Evolutionary conservation across 2,113 vertebrate species (phyloP), one percentile per base, ranked within the genome.

Genomic region (Eira barbara): DNA sequence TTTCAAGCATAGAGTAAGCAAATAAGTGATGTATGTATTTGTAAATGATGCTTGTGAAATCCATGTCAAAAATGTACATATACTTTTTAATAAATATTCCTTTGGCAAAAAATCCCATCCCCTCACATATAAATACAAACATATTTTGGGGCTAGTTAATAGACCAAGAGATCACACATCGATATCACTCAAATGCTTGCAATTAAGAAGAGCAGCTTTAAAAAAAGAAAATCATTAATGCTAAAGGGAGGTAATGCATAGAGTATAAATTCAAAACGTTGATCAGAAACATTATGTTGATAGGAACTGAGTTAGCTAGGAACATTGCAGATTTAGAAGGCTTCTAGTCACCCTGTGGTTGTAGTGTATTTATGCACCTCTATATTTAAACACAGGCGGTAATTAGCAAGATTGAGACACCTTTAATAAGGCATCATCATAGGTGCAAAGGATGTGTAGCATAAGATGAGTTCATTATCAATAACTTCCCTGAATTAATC

Each of bases 331-430:
- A 86, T 96, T 96, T 95, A 95, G 55, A 96, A 96, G 73, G 27
- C 79, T 97, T 95, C 74, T 79, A 96, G 74, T 79, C 69, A 92
- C 92, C 93, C 57, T 79, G 83, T 91, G 45, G 95, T 97, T 97
- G 92, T 95, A 96, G 79, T 96, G n/a, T 97, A 97, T 97, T 98
- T 98, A 98, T 97, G 96, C 76, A 95, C 59, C 63, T 97, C 97
- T 98, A 97, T 97, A 97, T 97, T 98, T 98, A 98, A 98, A 97
- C 95, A 86, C 97, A 97, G 97, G 97, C 97, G 97, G 97, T 94
- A 98, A 98, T 98, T 98, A 98, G 94, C 96, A 98, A 97, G 94
- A 98, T 96, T 96, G 73, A 97, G 91, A 97, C 91, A 98, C 91
- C 88, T 98, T 98, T 98, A 98, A 98, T 98, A 98, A 98, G 90